Evolutionary conservation across 1,140 invertebrate species (phyloP), one percentile per base, ranked within the genome.

Genomic region (Pantala flavescens): DNA sequence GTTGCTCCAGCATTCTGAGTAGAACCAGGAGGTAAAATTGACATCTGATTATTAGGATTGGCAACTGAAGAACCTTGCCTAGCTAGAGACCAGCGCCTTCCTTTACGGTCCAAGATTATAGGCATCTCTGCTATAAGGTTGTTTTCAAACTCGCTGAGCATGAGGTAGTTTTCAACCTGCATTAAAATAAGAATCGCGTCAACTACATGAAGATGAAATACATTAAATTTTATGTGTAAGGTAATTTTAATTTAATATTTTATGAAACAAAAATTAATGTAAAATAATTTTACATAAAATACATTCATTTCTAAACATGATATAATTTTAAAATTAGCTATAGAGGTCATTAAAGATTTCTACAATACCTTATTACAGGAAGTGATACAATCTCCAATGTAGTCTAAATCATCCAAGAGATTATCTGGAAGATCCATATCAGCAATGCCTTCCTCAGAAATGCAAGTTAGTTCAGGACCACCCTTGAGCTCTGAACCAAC

Each of bases 121-220:
- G 90, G 90, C 84, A 91, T 87, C 80, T 92, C 90, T 0, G 90
- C 90, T 77, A 91, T 92, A 42, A 94, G 82, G 82, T 94, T 94
- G 82, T 94, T 93, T 80, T 94, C 92, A 81, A 92, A 93, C 82
- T 94, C 92, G 76, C 90, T 92, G 49, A 93, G 85, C 91, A 94
- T 93, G 76, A 94, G 83, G 81, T 92, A 93, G 82, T 94, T 93
- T 82, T 93, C 92, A 36, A 88, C 87, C 84, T 87, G 82, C 70
- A 79, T 78, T 74, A 76, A 74, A 63, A 70, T 74, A 77, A 49
- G 10, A 3, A 72, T 36, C 9, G 2, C 28, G 10, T 24, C 71
- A 77, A 12, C 63, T 55, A 24, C 14, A 7, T 16, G n/a, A 63
- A 63, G 49, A 3, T 21, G 12, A 63, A 63, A 63, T 14, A 63